A percentile compares a stretch with the other conserved stretches of the same genome.
phyloP scores from a whole-genome alignment of 1,140 invertebrate species.

The Papilio dardanus region DNA sequence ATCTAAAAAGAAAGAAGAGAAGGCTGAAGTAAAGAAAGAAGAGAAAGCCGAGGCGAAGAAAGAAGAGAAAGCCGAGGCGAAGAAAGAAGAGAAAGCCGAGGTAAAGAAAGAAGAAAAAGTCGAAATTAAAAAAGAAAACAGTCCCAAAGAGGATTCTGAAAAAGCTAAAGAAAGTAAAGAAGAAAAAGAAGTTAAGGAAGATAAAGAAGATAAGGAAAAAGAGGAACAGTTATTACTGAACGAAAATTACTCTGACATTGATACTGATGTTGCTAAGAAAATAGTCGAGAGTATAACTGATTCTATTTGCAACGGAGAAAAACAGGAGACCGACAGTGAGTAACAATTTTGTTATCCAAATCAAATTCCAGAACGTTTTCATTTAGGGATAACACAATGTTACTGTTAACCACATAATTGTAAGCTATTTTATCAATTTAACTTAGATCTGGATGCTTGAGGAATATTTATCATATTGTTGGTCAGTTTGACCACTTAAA shows the following conservation, averaged over 20 bases:
- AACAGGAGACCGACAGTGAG: conserved; percentile 87
- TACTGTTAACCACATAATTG: too few relatives aligned
- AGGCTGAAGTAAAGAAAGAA: conserved; percentile 47
- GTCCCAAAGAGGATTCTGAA: conserved; percentile 47
- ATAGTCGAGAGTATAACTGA: conserved; percentile 95
- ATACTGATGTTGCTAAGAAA: conserved; percentile 95
- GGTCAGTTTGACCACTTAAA: too few relatives aligned
- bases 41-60: conserved; percentile 56
- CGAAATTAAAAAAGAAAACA: conserved; percentile 51
- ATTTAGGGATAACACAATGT: too few relatives aligned
- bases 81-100: conserved; percentile 49
- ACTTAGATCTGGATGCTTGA: too few relatives aligned
- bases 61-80: conserved; percentile 49
- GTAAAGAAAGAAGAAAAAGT: conserved; percentile 62
- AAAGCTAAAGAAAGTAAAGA: conserved; percentile 48
- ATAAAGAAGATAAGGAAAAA: conserved; percentile 59
- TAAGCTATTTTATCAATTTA: too few relatives aligned
- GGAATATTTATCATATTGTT: too few relatives aligned
- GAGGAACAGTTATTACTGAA: conserved; percentile 73
- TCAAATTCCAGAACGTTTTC: too few relatives aligned
- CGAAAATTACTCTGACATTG: conserved; percentile 83
- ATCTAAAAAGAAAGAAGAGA: conserved; percentile 60
- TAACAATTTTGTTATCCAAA: conserved; percentile 47
- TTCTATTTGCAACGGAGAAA: conserved; percentile 90
- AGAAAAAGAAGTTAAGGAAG: conserved; percentile 59